Conservation (phyloP, 2,113 vertebrate species). For the Bubalus kerabau region DNA sequence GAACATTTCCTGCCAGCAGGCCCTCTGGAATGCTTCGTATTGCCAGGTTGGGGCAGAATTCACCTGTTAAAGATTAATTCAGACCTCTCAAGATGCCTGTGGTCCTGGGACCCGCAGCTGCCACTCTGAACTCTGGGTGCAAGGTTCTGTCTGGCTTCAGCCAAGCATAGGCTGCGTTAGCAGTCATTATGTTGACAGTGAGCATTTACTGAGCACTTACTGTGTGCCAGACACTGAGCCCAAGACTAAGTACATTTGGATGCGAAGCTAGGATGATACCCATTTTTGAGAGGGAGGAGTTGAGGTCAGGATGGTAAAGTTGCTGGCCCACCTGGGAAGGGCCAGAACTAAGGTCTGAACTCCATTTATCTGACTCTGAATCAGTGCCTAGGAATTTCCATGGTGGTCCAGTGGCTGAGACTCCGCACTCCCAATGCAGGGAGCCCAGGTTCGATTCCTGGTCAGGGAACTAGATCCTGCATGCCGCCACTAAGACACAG, state of each 20-base stretch:
- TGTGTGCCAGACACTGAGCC: background rate
- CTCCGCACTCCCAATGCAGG: background rate
- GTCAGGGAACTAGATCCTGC: background rate
- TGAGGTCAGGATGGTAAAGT: background rate
- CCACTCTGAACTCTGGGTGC: background rate
- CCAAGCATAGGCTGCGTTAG: background rate
- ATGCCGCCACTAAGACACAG: background rate
- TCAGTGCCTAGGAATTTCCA: background rate
- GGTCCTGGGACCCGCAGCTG: background rate
- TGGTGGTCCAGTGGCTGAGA: background rate
- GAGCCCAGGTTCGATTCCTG: background rate
- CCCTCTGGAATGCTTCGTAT: conserved; percentile 31
- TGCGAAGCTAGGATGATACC: background rate
- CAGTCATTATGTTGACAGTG: accelerated
- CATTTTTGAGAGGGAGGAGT: background rate
- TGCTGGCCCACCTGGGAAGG: background rate
- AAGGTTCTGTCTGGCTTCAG: background rate
- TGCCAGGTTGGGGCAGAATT: background rate
- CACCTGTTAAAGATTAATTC: conserved; percentile 71
- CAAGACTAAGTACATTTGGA: background rate
- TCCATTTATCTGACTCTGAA: background rate
- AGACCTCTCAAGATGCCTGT: background rate
- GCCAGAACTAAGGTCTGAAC: background rate
- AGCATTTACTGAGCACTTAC: background rate
- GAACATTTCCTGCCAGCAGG: background rate